Conservation (phyloP, 2,888 invertebrate species). For the Drosophila robusta region DNA sequence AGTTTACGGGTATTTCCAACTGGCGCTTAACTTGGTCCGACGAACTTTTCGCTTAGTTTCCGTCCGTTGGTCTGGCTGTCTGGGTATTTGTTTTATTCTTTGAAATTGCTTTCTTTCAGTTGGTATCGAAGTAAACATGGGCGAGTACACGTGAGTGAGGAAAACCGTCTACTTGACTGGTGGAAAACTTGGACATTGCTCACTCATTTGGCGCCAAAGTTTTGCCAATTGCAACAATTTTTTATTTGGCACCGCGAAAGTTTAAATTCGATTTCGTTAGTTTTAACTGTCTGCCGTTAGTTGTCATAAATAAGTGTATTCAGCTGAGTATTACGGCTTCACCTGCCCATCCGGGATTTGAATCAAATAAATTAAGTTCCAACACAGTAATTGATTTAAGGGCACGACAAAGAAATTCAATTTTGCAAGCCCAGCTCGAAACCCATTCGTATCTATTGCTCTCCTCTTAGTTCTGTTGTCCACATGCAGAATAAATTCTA, state of each 20-base stretch:
- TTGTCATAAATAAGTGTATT: conserved; percentile 51
- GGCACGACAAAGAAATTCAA: conserved; percentile 58
- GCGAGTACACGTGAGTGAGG: conserved; percentile 31
- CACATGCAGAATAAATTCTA: conserved; percentile 63
- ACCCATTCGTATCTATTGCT: conserved; percentile 12
- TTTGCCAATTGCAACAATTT: conserved; percentile 57
- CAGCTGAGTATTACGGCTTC: neutral
- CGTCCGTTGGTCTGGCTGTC: conserved; percentile 2
- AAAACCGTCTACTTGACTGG: conserved; percentile 22
- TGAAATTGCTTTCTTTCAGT: conserved; percentile 52
- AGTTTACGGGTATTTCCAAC: conserved; percentile 28
- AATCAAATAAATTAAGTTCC: conserved; percentile 33
- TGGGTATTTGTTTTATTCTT: conserved; percentile 53
- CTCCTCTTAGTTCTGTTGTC: conserved; percentile 16
- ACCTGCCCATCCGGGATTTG: conserved; percentile 10
- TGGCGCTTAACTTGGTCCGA: conserved; percentile 10
- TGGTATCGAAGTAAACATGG: conserved; percentile 61
- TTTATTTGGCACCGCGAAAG: conserved; percentile 36
- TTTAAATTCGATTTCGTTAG: conserved; percentile 64
- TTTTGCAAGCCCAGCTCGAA: conserved; percentile 40
- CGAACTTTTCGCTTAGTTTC: conserved; percentile 19
- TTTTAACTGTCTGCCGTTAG: conserved; percentile 35
- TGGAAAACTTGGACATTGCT: conserved; percentile 50
- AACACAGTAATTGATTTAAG: conserved; percentile 52
- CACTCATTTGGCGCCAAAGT: conserved; percentile 73